Evolutionary conservation across 2,113 vertebrate genomes (phyloP), one percentile per base, ranked within the genome.

Genomic region (Pelvicachromis taeniatus): DNA sequence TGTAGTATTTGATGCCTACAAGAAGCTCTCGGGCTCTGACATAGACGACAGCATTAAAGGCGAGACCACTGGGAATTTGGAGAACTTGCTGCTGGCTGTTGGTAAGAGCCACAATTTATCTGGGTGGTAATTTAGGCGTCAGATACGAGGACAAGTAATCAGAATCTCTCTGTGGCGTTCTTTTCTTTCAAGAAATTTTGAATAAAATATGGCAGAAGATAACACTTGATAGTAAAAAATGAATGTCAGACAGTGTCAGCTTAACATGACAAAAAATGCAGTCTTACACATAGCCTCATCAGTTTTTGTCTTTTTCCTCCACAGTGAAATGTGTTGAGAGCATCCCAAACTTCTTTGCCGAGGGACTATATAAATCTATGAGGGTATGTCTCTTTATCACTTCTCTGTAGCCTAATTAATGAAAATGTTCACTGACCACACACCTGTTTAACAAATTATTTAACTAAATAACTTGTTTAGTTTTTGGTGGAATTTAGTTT

Each of bases 1-100:
- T 92, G 31, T 87, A 99, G 99, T 99, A 85, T 99, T 99, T 90
- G 97, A 97, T 38, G 97, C 96, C 50, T 99, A 99, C 92, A 98
- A 97, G 96, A 98, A 97, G 16, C 89, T 98, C 79, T 97, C 96
- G 0, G 97, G 97, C 85, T 97, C 95, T 85, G 97, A 99, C 40
- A 97, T 99, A 9, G 98, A 99, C 89, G 97, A 98, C 88, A 98
- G 97, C 85, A 95, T 99, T 85, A 94, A 96, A 91, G 96, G 97
- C 2, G 99, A 99, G 94, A 99, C 97, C 33, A 97, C 97, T 2
- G 98, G 98, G 6, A 96, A 97, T 79, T 77, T 99, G 91, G 97
- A 98, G 93, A 96, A 96, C 42, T 89, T 98, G 7, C 95, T 99
- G n/a, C 89, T 99, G 21, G 98, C 98, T 78, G 94, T 98, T 38